These are phyloP conservation scores for Vollenhovia emeryi DNA, from an alignment of 1,140 invertebrate genomes.

Conservation along the genomic window DNA sequence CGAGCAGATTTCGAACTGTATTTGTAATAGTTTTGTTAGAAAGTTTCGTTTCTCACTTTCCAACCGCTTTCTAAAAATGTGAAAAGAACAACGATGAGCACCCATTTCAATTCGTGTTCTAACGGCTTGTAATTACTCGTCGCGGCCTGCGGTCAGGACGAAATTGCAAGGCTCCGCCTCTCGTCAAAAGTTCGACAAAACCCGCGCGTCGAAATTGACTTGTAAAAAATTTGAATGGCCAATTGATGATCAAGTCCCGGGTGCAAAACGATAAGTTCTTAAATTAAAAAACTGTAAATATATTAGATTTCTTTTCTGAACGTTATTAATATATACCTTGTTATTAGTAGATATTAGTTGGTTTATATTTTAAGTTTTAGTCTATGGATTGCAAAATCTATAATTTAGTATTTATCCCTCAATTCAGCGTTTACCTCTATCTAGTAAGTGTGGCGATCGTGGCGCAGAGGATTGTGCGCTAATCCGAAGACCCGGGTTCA, in stretches of 20 bases:
- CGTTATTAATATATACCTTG: background rate
- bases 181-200: constrained; percentile 38
- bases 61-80: constrained; percentile 77
- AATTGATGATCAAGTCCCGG: background rate
- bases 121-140: constrained; percentile 72
- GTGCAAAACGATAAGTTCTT: background rate
- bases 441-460: no score
- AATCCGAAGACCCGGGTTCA: no score
- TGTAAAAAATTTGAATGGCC: background rate
- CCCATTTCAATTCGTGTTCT: constrained; percentile 73
- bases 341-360: no score
- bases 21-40: constrained; percentile 75
- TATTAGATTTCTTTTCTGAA: background rate
- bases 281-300: background rate
- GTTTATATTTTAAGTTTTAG: background rate
- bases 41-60: constrained; percentile 74
- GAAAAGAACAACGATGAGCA: constrained; percentile 75
- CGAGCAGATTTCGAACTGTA: constrained; percentile 56
- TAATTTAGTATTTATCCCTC: background rate
- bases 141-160: constrained; percentile 57
- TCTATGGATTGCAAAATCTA: background rate
- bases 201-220: background rate
- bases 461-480: no score
- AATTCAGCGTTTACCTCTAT: no score
- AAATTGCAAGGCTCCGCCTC: constrained; percentile 35